phyloP scores from a whole-genome alignment of 2,113 vertebrate species.

The Proterorhinus semilunaris region DNA sequence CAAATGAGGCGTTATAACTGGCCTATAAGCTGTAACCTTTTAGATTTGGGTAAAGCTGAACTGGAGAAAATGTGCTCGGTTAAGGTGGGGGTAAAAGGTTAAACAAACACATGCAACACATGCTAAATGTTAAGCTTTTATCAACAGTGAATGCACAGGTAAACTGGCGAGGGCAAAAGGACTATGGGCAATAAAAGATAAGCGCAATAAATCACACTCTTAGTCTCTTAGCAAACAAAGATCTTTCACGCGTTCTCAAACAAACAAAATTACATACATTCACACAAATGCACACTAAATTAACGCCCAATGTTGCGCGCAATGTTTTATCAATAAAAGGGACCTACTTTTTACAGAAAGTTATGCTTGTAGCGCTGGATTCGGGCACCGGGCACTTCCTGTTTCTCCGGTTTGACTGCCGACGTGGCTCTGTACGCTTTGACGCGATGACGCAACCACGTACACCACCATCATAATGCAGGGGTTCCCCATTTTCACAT shows the following conservation, averaged over 20 bases:
- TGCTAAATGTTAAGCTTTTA: too few species aligned
- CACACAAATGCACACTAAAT: neutral
- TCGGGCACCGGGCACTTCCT: conserved; percentile 17
- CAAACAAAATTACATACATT: neutral
- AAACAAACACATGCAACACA: too few species aligned
- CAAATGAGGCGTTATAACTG: too few species aligned
- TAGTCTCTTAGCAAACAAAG: neutral
- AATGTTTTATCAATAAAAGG: neutral
- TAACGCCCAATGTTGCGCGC: neutral
- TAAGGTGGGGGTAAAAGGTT: too few species aligned
- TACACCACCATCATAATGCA: neutral
- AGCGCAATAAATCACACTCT: neutral
- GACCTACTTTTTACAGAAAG: conserved; percentile 37
- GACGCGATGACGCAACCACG: conserved; percentile 39
- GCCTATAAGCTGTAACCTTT: too few species aligned
- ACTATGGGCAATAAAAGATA: neutral
- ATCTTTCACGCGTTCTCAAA: neutral
- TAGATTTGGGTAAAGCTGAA: too few species aligned
- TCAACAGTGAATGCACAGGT: too few species aligned
- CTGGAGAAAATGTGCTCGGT: too few species aligned
- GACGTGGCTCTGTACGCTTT: conserved; percentile 53
- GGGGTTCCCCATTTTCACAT: neutral
- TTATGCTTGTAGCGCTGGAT: too few species aligned
- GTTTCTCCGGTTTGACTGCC: neutral
- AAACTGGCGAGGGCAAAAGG: conserved; percentile 28